A percentile compares a stretch with the other conserved stretches of the same genome.
Conservation (phyloP, 2,113 vertebrate genomes). For the Sturnus vulgaris region DNA sequence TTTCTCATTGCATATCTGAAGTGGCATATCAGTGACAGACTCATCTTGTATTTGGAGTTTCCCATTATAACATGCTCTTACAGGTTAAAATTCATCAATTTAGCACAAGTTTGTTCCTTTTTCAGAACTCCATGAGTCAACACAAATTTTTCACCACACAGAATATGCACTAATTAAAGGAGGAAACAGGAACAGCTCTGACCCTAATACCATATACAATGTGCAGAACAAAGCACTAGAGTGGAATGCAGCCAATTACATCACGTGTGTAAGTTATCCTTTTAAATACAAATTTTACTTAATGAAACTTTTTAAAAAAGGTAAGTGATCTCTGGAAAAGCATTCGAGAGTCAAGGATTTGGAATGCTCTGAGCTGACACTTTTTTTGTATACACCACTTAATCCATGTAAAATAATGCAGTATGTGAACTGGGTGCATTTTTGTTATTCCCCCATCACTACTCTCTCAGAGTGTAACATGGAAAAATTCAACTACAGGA, state of each 20-base stretch:
- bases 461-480: not conserved
- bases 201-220: not conserved
- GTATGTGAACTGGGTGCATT: not conserved
- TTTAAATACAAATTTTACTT: not conserved
- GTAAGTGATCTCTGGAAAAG: not conserved
- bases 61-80: not conserved
- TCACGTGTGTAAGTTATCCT: not conserved
- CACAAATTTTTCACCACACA: not conserved
- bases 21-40: not conserved
- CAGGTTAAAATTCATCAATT: not conserved
- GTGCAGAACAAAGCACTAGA: not conserved
- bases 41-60: not conserved
- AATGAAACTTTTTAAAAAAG: not conserved
- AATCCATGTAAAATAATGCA: not conserved
- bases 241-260: not conserved
- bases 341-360: not conserved
- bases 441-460: not conserved
- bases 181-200: not conserved
- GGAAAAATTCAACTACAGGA: not conserved
- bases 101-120: not conserved
- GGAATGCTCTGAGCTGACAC: not conserved
- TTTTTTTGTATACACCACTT: not conserved
- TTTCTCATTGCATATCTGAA: not conserved
- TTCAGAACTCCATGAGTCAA: not conserved
- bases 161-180: not conserved